phyloP scores from a whole-genome alignment of 1,140 invertebrate species.

The Leptinotarsa defecta region DNA sequence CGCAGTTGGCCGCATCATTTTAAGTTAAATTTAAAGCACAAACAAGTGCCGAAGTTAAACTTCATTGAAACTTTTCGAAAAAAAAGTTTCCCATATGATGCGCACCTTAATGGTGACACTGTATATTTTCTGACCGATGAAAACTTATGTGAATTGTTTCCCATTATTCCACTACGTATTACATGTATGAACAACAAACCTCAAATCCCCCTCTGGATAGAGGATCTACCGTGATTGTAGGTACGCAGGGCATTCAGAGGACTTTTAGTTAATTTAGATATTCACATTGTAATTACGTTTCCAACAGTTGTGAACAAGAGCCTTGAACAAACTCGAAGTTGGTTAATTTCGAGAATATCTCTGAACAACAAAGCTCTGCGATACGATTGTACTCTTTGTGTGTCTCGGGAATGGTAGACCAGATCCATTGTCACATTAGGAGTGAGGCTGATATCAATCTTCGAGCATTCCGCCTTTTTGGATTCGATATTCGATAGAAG shows the following conservation, averaged over 20 bases:
- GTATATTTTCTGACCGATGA: no score
- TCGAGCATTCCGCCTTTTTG: background rate
- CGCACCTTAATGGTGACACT: no score
- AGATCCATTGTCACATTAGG: background rate
- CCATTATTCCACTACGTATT: no score
- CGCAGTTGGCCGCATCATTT: no score
- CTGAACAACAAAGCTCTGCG: background rate
- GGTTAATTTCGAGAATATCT: background rate
- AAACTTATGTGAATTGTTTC: no score
- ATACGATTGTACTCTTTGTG: background rate
- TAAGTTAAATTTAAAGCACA: no score
- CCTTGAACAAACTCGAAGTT: background rate
- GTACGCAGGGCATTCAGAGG: background rate
- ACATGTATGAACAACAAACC: no score
- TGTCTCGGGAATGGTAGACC: background rate
- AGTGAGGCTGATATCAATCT: background rate
- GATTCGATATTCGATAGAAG: no score
- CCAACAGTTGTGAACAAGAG: background rate
- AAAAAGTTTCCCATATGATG: no score
- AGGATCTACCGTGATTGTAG: background rate
- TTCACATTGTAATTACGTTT: slow-evolving; percentile 3
- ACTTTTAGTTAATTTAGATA: background rate
- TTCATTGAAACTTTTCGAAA: no score
- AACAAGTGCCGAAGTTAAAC: no score
- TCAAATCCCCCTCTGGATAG: no score